phyloP scores from a whole-genome alignment of 2,797 vertebrate genomes.

The Rallus crepitans region DNA sequence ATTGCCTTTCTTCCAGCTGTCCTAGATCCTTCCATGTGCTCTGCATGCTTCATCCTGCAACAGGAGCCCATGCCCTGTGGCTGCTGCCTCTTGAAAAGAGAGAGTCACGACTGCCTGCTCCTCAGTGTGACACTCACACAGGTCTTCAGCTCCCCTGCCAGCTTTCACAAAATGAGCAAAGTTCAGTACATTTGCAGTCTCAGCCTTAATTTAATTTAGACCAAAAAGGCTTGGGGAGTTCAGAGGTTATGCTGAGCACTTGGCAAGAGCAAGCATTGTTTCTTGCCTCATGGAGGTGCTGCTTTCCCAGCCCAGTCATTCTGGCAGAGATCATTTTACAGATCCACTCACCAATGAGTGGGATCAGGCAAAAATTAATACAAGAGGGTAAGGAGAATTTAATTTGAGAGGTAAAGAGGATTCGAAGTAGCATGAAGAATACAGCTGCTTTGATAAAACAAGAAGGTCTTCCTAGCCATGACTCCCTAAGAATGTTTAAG shows the following conservation, averaged over 20 bases:
- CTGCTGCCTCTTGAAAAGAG: neutral
- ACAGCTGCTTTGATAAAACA: neutral
- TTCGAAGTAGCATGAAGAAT: neutral
- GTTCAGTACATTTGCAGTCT: neutral
- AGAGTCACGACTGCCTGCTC: neutral
- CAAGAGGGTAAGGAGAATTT: neutral
- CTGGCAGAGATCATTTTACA: neutral
- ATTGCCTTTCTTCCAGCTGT: neutral
- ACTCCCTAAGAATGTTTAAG: neutral
- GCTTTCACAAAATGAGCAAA: neutral
- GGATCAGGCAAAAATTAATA: neutral
- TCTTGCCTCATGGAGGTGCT: neutral
- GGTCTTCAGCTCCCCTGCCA: neutral
- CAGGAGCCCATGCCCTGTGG: neutral
- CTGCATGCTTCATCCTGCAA: neutral
- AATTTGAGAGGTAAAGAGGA: neutral
- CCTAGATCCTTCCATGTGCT: neutral
- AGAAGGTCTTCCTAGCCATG: neutral
- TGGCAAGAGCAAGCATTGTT: neutral
- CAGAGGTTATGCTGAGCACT: neutral
- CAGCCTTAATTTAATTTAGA: neutral
- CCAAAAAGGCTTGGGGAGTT: neutral
- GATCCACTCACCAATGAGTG: neutral
- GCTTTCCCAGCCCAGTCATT: neutral
- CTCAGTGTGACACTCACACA: neutral